A percentile compares a stretch with the other conserved stretches of the same genome.
These are phyloP conservation scores for Craseonycteris thonglongyai DNA, from an alignment of 2,113 vertebrate genomes.

Conservation along the genomic window DNA sequence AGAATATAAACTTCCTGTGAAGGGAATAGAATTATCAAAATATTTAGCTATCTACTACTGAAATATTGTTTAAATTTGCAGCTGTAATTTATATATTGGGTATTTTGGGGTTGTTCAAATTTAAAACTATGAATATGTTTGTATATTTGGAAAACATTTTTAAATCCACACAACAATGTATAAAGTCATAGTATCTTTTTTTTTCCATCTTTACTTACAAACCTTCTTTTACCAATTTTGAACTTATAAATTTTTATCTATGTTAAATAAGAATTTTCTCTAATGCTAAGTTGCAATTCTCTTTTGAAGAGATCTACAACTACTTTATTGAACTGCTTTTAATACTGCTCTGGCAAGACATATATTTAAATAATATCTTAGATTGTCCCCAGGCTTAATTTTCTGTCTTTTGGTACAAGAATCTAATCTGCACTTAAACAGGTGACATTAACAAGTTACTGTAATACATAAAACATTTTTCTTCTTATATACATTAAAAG, in stretches of 20 bases:
- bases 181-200: not conserved
- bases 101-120: not conserved
- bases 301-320: not conserved
- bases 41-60: not conserved
- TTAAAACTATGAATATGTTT: not conserved
- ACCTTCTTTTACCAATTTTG: not conserved
- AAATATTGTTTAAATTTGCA: not conserved
- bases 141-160: not conserved
- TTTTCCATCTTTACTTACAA: not conserved
- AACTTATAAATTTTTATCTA: not conserved
- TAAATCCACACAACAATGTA: not conserved
- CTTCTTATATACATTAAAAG: conserved; percentile 24
- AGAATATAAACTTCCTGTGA: not conserved
- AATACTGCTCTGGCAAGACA: not conserved
- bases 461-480: not conserved
- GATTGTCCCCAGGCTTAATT: not conserved
- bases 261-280: not conserved
- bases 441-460: not conserved
- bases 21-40: not conserved
- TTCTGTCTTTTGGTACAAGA: conserved; percentile 20
- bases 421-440: not conserved
- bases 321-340: not conserved
- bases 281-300: not conserved
- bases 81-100: not conserved
- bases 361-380: not conserved